A percentile compares a stretch with the other conserved stretches of the same genome.
These are phyloP conservation scores for Tachyglossus aculeatus DNA, from an alignment of 2,797 vertebrate genomes.

Conservation along the genomic window DNA sequence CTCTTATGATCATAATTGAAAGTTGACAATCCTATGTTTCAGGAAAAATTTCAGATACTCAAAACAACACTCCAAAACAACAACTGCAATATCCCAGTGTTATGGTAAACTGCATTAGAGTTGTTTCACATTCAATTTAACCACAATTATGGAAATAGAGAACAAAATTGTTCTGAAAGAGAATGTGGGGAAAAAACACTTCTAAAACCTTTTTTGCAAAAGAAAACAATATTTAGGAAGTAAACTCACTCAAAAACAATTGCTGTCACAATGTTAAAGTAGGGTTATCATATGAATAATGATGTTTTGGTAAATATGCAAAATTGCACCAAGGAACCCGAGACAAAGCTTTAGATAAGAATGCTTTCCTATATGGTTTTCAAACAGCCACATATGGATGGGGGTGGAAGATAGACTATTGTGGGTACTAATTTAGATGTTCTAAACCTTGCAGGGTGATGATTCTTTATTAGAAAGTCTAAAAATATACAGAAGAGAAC, in stretches of 20 bases:
- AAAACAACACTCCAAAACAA: background rate
- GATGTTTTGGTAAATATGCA: background rate
- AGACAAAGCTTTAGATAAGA: background rate
- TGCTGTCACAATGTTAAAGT: background rate
- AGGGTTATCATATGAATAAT: slow-evolving; percentile 1
- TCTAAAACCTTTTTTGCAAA: background rate
- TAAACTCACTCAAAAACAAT: background rate
- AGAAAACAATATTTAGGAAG: background rate
- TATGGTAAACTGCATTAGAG: background rate
- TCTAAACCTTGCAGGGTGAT: slow-evolving; percentile 13
- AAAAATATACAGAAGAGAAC: slow-evolving; percentile 29
- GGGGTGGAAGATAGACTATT: slow-evolving; percentile 7
- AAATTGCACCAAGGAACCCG: background rate
- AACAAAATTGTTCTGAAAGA: background rate
- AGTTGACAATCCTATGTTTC: too few relatives aligned
- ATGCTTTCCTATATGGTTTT: background rate
- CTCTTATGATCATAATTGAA: too few relatives aligned
- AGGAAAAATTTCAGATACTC: background rate
- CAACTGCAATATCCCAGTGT: background rate
- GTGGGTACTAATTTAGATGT: background rate
- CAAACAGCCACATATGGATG: background rate
- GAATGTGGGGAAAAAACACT: background rate
- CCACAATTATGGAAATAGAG: background rate
- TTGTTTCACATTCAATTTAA: too few relatives aligned
- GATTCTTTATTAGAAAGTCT: slow-evolving; percentile 26